Percentiles rank a stretch among this genome's conserved stretches.
Evolutionary conservation across 2,797 vertebrate genomes (phyloP).

Genomic region (Phyllotis vaccarum): DNA sequence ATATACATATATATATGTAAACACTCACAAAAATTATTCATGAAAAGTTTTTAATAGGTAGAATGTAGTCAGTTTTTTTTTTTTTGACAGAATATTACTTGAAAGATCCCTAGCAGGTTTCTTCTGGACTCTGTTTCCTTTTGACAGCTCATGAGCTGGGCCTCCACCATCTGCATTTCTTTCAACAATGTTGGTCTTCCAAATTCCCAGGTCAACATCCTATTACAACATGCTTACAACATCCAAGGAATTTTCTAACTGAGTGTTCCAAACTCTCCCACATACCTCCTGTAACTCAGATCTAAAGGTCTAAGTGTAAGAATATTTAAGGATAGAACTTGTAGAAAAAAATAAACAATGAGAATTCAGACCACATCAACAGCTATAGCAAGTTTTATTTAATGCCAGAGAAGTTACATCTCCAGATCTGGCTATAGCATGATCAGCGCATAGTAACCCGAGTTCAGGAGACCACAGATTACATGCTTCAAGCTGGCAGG

Average conservation of each 20-base stretch:
- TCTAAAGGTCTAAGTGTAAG: neutral
- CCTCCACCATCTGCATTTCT: neutral
- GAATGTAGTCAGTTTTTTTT: neutral
- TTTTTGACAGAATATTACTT: neutral
- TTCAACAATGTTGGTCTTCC: neutral
- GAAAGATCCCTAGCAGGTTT: neutral
- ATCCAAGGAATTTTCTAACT: neutral
- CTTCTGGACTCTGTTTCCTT: neutral
- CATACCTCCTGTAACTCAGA: neutral
- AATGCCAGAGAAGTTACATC: neutral
- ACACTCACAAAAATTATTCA: neutral
- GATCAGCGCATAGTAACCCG: neutral
- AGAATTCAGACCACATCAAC: neutral
- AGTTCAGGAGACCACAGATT: neutral
- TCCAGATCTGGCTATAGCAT: neutral
- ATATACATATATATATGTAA: neutral
- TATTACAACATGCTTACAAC: neutral
- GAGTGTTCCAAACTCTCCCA: neutral
- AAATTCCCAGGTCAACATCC: neutral
- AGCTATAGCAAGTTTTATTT: neutral
- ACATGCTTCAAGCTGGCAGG: neutral
- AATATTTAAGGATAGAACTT: neutral
- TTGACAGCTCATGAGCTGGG: neutral
- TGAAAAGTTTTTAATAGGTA: neutral
- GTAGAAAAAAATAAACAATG: neutral